Base-by-base conservation (phyloP, 1,140 invertebrate species). In the Drosophila punjabiensis region DNA sequence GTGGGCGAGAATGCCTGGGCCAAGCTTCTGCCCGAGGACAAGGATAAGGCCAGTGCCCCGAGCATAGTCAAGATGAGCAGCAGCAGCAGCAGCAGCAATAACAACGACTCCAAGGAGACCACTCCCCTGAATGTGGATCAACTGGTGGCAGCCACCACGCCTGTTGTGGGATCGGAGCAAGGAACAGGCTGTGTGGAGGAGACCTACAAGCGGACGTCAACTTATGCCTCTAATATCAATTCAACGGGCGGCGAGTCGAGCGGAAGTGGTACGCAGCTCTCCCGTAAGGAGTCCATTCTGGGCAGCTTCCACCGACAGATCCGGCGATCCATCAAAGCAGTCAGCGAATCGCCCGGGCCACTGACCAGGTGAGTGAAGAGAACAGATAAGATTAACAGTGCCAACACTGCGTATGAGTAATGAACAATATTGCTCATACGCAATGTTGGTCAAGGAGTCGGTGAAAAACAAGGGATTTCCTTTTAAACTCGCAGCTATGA, bases 241-340 rank as follows among this genome's bases (percentile, higher is more conserved):
- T 86, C 86, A 35, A 78, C 86, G 10, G 86, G 86, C 24, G 86
- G 86, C 47, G 86, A 90, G 48, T 90, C 86, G 3, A 90, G 82
- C 65, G 63, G 76, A 52, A 90, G 86, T 37, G 86, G 86, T 1
- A 90, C 86, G 0, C 66, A 86, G 53, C 82, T 91, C 53, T 75
- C 80, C 14, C 88, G 92, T 39, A 93, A 93, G 70, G 92, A 93
- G 70, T 93, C 92, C 35, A 74, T 95, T 28, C 88, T 95, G 53
- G 93, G 93, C 56, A 93, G 94, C 43, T 94, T 95, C 82, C 94
- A 95, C 47, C 93, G 93, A 76, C 94, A 95, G 64, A 87, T 95
- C 53, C 93, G 94, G 60, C 93, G 94, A 52, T 95, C 95, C 11
- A 93, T 95, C 6, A 93, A 93, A 55, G 92, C 92, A 11, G 92